phyloP scores from a whole-genome alignment of 2,797 vertebrate genomes.

The Protosalanx chinensis region DNA sequence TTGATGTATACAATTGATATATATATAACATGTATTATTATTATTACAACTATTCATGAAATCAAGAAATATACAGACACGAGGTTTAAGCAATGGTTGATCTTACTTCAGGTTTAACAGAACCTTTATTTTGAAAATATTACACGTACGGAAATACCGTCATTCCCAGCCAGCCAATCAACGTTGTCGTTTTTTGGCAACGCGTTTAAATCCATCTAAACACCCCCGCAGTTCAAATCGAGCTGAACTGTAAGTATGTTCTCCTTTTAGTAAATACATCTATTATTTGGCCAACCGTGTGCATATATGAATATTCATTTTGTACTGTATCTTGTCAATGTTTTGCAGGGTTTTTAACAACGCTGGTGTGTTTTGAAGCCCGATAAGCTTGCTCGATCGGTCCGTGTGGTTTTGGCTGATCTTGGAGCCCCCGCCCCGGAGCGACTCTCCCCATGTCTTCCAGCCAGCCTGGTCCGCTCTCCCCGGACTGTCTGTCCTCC shows the following conservation, averaged over 20 bases:
- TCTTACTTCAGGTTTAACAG: too few relatives aligned
- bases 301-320: background rate
- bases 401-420: background rate
- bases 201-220: background rate
- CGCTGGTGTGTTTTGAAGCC: background rate
- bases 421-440: background rate
- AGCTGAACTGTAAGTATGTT: background rate
- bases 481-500: constrained; percentile 46
- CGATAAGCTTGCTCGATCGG: too few relatives aligned
- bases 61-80: too few relatives aligned
- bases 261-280: too few relatives aligned
- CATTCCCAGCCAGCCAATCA: background rate
- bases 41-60: too few relatives aligned
- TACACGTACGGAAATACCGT: background rate
- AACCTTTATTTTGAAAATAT: constrained; percentile 1
- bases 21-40: too few relatives aligned
- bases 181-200: background rate
- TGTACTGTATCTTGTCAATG: background rate
- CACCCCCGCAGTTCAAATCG: background rate
- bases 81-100: too few relatives aligned
- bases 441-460: background rate
- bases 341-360: background rate
- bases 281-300: too few relatives aligned
- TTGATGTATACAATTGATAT: too few relatives aligned
- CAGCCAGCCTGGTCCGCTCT: constrained; percentile 30